Evolutionary conservation across 2,113 vertebrate genomes (phyloP).

Genomic region (Neopipo cinnamomea): DNA sequence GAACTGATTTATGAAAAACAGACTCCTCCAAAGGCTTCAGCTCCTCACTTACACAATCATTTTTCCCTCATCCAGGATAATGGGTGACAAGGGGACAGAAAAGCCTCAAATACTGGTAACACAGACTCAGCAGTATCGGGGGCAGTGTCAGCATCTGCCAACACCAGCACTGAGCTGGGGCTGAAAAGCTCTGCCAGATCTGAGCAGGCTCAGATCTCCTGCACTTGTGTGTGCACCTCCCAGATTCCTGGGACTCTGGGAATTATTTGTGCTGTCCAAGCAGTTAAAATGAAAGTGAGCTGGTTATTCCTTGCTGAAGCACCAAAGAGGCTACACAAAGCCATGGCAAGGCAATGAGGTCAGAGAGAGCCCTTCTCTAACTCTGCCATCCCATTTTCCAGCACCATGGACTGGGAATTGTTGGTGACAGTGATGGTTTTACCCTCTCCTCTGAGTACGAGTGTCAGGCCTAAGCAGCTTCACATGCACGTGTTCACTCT

Average conservation of each 20-base stretch:
- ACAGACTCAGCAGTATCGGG: background rate
- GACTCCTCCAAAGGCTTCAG: background rate
- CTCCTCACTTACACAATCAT: background rate
- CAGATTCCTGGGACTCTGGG: background rate
- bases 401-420: background rate
- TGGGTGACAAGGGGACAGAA: background rate
- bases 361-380: background rate
- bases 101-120: background rate
- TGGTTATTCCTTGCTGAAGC: background rate
- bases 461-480: background rate
- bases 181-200: background rate
- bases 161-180: background rate
- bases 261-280: background rate
- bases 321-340: background rate
- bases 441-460: background rate
- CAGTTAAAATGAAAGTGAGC: background rate
- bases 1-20: background rate
- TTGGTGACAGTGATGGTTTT: background rate
- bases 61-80: background rate
- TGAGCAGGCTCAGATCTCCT: background rate
- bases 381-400: background rate
- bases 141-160: background rate
- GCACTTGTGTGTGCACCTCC: background rate
- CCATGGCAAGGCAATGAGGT: background rate
- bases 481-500: rapidly evolving